Evolutionary conservation across 2,888 invertebrate genomes (phyloP), one percentile per base, ranked within the genome.

Genomic region (Caenorhabditis imperialis): DNA sequence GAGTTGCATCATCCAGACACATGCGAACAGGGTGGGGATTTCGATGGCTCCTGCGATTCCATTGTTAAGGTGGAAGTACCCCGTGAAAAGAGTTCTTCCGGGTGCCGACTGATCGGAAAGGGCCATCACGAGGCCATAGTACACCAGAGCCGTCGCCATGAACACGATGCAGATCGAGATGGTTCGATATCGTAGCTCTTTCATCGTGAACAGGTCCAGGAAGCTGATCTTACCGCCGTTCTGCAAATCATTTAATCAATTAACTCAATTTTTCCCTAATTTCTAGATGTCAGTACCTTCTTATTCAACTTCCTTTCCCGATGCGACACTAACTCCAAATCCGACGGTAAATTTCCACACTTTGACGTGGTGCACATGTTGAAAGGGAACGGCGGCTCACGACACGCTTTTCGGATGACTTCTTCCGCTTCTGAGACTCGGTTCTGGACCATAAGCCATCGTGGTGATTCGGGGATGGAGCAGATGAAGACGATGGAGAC

Each of bases 111-210:
- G 86, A 70, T 86, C 86, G 30, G 85, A 86, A 7, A 86, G 81
- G 23, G 86, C 85, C 61, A 88, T 85, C 18, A 88, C 86, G 23
- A 88, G 62, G 27, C 88, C 88, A 63, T 88, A 88, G 79, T 88
- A 88, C 20, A 88, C 88, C 10, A 88, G 79, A 7, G 88, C 88
- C 7, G 87, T 88, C 6, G 88, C 88, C 37, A 86, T 83, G 84
- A 88, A 88, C n/a, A 88, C 83, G 12, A 84, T 75, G 63, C 85
- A 86, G 16, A 88, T 76, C 42, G 85, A 83, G 10, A 82, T 73
- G 7, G 86, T 88, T 16, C 88, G 78, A 44, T 75, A 81, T 14
- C 81, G 72, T 7, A 81, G 70, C 47, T 78, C 81, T 37, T 70
- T 71, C 51, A 76, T 81, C 16, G 67, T 61, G 58, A 79, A 79